phyloP scores from a whole-genome alignment of 2,113 vertebrate genomes.

The Pelvicachromis taeniatus region DNA sequence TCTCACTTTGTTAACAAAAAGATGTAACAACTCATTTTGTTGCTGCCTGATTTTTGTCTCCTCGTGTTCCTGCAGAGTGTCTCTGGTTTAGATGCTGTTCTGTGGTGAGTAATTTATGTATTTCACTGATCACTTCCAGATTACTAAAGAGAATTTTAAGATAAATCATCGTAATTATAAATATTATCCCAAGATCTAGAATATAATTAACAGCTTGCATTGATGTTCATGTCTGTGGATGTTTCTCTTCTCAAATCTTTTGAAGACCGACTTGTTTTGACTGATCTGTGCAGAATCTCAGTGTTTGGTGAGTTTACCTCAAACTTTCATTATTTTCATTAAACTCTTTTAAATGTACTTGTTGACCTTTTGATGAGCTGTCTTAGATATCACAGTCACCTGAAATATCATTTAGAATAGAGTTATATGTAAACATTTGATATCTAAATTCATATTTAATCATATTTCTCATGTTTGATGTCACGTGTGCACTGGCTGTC shows the following conservation, averaged over 20 bases:
- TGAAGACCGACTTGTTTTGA: not conserved
- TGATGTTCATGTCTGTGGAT: not conserved
- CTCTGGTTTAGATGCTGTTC: no score
- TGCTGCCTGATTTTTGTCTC: no score
- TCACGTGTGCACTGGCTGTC: not conserved
- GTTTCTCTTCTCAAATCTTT: not conserved
- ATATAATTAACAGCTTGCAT: not conserved
- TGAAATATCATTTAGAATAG: not conserved
- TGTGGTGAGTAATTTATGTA: no score
- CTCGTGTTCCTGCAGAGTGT: no score
- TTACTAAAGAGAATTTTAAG: no score
- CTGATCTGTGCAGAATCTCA: not conserved
- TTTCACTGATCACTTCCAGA: no score
- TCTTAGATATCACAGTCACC: not conserved
- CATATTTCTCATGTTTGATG: not conserved
- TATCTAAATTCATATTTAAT: not conserved
- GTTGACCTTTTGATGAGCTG: not conserved
- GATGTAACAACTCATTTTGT: no score
- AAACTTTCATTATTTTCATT: not conserved
- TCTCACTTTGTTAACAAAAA: no score
- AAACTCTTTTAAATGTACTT: not conserved
- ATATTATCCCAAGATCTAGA: not conserved
- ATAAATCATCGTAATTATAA: not conserved
- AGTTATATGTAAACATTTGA: no score
- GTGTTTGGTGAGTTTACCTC: not conserved